Base-by-base conservation (phyloP, 2,797 vertebrate genomes). In the Myiothlypis chrysogaster region DNA sequence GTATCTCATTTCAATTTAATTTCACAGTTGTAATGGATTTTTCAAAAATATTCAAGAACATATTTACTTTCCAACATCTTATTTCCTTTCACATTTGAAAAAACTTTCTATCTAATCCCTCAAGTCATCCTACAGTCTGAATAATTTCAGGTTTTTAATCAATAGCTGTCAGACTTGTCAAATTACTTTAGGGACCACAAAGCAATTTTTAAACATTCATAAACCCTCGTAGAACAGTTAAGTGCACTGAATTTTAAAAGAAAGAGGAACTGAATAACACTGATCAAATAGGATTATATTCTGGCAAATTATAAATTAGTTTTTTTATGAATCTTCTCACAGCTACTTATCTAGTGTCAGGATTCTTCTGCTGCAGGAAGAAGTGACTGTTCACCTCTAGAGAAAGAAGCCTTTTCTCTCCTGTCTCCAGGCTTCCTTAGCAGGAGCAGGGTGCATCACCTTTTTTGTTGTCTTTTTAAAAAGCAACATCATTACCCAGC, bases 191-290 rank as follows among this genome's bases (percentile, higher is more conserved):
- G 98, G 98, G 97, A 98, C 97, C 93, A 83, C 97, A 97, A 97
- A 97, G 97, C 97, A 97, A 97, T 98, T 98, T 98, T 98, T 97
- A 98, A 98, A 98, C 98, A 98, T 98, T 98, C 96, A 97, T 98
- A 98, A 98, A 97, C 97, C 97, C 97, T 98, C 92, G 89, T 86
- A 96, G 97, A 98, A 96, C 92, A 94, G 94, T 47, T 69, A 97
- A 97, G 94, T 97, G 96, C 91, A 93, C 97, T 96, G 97, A 98
- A 98, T 98, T 96, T 97, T 94, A 98, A 98, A 93, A 97, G 94
- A 94, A 94, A 96, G 86, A 95, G 82, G 90, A 80, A 86, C 75
- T 91, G 93, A 96, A 93, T 95, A 96, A 94, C 89, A 93, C 94
- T 95, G 92, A 94, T 89, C 92, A 92, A 97, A 95, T 53, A 96